A percentile compares a stretch with the other conserved stretches of the same genome.
Conservation (phyloP, 2,113 vertebrate species). For the Cyanoliseus patagonus region DNA sequence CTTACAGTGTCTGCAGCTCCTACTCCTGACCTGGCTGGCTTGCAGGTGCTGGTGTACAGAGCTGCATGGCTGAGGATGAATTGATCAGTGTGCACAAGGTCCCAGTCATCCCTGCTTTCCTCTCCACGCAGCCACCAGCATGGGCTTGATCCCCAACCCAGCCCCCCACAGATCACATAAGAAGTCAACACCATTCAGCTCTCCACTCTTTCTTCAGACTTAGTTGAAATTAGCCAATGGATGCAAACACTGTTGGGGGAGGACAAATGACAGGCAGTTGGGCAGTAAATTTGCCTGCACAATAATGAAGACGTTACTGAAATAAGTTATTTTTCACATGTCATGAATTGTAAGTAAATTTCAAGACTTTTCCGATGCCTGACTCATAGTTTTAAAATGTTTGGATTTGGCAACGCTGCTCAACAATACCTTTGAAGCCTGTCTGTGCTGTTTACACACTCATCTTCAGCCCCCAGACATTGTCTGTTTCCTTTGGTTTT, state of each 20-base stretch:
- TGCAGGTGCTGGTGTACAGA: fast-evolving
- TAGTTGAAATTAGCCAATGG: not conserved
- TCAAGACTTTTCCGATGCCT: slow-evolving; percentile 32
- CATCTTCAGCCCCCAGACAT: slow-evolving; percentile 26
- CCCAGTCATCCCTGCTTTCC: not conserved
- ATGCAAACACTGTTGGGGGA: not conserved
- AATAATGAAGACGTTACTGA: not conserved
- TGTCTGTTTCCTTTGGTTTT: slow-evolving; percentile 53
- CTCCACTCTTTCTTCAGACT: not conserved
- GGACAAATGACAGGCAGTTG: not conserved
- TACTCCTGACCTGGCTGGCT: not conserved
- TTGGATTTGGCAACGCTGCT: slow-evolving; percentile 13
- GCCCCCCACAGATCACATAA: not conserved
- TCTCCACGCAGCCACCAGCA: not conserved
- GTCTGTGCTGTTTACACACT: slow-evolving; percentile 41
- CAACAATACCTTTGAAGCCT: slow-evolving; percentile 44
- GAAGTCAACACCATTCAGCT: not conserved
- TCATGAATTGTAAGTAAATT: slow-evolving; percentile 47
- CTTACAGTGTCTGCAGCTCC: not conserved
- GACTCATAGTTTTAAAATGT: slow-evolving; percentile 54
- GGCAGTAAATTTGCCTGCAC: not conserved
- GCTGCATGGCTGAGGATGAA: not conserved
- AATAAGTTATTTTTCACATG: slow-evolving; percentile 32
- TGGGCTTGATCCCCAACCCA: not conserved
- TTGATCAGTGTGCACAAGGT: not conserved